Conservation (phyloP, 2,888 invertebrate genomes). For the Drosophila infuscata region DNA sequence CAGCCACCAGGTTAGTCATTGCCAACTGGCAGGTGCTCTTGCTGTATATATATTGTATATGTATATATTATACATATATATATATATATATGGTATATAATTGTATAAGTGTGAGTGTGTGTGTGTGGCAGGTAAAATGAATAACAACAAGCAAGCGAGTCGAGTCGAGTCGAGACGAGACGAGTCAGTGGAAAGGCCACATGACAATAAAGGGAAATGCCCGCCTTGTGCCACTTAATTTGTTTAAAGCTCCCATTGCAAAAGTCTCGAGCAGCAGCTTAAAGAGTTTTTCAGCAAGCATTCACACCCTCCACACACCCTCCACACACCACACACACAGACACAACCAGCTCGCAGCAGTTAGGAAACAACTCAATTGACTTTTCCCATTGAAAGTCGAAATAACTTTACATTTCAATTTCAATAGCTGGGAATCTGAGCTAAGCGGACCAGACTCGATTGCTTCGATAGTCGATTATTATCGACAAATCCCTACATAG, state of each 20-base stretch:
- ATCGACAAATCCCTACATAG: background rate
- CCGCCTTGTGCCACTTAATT: slow-evolving; percentile 74
- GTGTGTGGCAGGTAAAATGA: slow-evolving; percentile 56
- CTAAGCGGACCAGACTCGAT: background rate
- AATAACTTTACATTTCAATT: slow-evolving; percentile 1
- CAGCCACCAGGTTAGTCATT: slow-evolving; percentile 49
- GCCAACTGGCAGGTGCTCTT: slow-evolving; percentile 27
- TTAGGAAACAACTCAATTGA: background rate
- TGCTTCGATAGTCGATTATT: background rate
- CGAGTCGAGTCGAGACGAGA: slow-evolving; percentile 16
- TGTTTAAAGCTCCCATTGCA: slow-evolving; percentile 61
- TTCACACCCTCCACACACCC: background rate
- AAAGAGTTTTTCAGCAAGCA: slow-evolving; percentile 36
- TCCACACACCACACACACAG: background rate
- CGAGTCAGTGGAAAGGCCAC: slow-evolving; percentile 43
- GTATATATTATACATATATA: slow-evolving; percentile 18
- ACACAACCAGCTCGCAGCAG: background rate
- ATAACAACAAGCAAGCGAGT: slow-evolving; percentile 58
- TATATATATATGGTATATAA: slow-evolving; percentile 7
- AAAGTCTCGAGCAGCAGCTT: slow-evolving; percentile 57
- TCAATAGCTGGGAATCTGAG: background rate
- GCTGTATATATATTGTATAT: slow-evolving; percentile 15
- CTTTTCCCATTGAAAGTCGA: background rate
- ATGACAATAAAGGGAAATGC: slow-evolving; percentile 67
- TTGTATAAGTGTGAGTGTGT: slow-evolving; percentile 14